Percentiles rank a stretch among this genome's conserved stretches.
Evolutionary conservation across 2,888 invertebrate species (phyloP).

Genomic region (Xiphydria camelus): DNA sequence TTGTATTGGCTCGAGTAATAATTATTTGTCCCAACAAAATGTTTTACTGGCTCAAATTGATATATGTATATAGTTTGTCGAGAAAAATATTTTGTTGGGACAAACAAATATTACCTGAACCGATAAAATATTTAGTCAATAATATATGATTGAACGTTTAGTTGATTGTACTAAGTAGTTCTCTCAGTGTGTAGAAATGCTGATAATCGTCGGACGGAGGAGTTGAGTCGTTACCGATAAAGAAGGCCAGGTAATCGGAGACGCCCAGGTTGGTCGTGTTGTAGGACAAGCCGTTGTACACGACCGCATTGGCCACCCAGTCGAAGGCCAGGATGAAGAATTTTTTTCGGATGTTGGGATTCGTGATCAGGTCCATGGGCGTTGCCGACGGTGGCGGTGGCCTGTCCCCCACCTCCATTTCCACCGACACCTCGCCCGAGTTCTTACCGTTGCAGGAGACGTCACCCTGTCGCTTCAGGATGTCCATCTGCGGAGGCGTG

Average conservation of each 20-base stretch:
- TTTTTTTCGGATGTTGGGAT: slow-evolving; percentile 70
- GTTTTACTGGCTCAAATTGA: too few relatives aligned
- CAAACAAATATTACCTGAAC: too few relatives aligned
- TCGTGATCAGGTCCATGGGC: slow-evolving; percentile 66
- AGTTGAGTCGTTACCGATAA: too few relatives aligned
- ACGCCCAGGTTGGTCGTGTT: slow-evolving; percentile 71
- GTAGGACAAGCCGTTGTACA: slow-evolving; percentile 70
- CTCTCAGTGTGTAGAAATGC: too few relatives aligned
- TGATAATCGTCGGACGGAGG: too few relatives aligned
- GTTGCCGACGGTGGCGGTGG: slow-evolving; percentile 60
- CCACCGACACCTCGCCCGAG: slow-evolving; percentile 35
- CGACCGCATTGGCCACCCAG: slow-evolving; percentile 71
- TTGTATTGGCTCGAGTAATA: too few relatives aligned
- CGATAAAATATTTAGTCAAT: too few relatives aligned
- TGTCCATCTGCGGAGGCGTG: slow-evolving; percentile 42
- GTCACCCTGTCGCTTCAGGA: slow-evolving; percentile 47
- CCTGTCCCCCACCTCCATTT: slow-evolving; percentile 41
- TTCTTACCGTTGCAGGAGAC: slow-evolving; percentile 52
- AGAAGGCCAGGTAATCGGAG: slow-evolving; percentile 70
- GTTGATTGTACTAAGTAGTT: too few relatives aligned
- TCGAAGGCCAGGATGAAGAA: slow-evolving; percentile 68
- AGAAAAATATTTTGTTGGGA: too few relatives aligned
- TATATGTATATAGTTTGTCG: too few relatives aligned
- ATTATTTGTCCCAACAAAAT: too few relatives aligned
- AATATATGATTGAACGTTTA: too few relatives aligned